These are phyloP conservation scores for Drymonia ruficornis DNA, from an alignment of 2,888 invertebrate species.

Conservation along the genomic window DNA sequence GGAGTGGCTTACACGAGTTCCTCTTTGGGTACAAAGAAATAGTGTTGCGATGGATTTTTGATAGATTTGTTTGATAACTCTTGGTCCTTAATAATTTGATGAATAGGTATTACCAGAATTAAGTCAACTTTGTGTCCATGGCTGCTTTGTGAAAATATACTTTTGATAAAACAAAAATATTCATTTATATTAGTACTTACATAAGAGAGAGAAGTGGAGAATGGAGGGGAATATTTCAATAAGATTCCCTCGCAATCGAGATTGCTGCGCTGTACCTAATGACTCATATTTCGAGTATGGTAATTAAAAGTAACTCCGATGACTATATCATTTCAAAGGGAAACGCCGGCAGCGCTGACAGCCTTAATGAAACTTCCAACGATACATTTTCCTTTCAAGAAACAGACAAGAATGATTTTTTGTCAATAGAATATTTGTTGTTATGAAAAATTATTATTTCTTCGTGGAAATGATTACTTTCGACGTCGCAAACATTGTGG, in stretches of 20 bases:
- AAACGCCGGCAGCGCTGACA: constrained; percentile 15
- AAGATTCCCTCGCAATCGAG: background rate
- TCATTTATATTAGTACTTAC: too few species aligned
- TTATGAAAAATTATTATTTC: constrained; percentile 26
- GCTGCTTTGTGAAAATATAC: too few species aligned
- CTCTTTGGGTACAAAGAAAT: constrained; percentile 13
- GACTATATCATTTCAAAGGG: constrained; percentile 22
- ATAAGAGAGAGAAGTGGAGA: background rate
- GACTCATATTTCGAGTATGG: constrained; percentile 19
- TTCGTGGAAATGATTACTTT: constrained; percentile 40
- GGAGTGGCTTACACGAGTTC: constrained; percentile 1
- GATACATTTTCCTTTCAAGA: constrained; percentile 19
- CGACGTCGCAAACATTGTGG: constrained; percentile 19
- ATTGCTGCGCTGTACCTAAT: background rate
- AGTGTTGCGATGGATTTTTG: too few species aligned
- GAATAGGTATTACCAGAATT: too few species aligned
- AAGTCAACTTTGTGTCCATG: too few species aligned
- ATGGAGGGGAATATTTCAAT: background rate
- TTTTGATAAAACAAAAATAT: too few species aligned
- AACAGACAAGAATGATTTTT: constrained; percentile 24
- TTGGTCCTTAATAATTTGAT: too few species aligned
- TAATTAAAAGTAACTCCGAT: constrained; percentile 41
- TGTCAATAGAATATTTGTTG: constrained; percentile 27
- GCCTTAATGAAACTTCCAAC: constrained; percentile 19
- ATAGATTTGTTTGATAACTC: too few species aligned